Evolutionary conservation across 1,140 invertebrate species (phyloP), one percentile per base, ranked within the genome.

Genomic region (Formica exsecta): DNA sequence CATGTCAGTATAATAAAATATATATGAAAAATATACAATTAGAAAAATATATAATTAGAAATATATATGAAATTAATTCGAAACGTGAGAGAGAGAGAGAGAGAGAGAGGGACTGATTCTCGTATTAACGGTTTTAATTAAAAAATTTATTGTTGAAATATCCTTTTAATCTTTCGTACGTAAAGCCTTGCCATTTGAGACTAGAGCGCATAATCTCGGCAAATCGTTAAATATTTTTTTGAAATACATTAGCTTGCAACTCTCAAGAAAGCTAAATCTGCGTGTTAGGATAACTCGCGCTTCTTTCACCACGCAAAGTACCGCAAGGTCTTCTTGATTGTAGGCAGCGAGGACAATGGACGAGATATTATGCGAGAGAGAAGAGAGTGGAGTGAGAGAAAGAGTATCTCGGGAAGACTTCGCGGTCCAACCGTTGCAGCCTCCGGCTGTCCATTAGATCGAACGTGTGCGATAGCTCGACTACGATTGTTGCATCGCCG

Each of bases 371-470:
- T 88, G 38, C 54, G 77, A 57, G 75, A 74, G 7, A 19, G 54
- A 59, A 80, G 77, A 54, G 62, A 4, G 41, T 22, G 44, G n/a
- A 65, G 57, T 59, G 61, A 75, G 66, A 65, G 68, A n/a, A 59
- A 44, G 25, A 66, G 57, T 41, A 86, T 61, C 75, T 61, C 76
- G 65, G 22, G 19, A 25, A 36, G 66, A 70, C 51, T 59, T 16
- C 11, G n/a, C 29, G 76, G 32, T 71, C 51, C 70, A 71, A 25
- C 54, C 66, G 25, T 70, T n/a, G 83, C 25, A 65, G 70, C 87
- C 85, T 66, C 32, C 22, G 85, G 87, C 76, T 71, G 85, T 86
- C 85, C 85, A 86, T 88, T 88, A 71, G 85, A 86, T 88, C 76
- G 77, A 76, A 59, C 65, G 76, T 81, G 71, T 59, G 64, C 38